Conservation (phyloP, 1,140 invertebrate species). For the Aphelenchoides fujianensis region DNA sequence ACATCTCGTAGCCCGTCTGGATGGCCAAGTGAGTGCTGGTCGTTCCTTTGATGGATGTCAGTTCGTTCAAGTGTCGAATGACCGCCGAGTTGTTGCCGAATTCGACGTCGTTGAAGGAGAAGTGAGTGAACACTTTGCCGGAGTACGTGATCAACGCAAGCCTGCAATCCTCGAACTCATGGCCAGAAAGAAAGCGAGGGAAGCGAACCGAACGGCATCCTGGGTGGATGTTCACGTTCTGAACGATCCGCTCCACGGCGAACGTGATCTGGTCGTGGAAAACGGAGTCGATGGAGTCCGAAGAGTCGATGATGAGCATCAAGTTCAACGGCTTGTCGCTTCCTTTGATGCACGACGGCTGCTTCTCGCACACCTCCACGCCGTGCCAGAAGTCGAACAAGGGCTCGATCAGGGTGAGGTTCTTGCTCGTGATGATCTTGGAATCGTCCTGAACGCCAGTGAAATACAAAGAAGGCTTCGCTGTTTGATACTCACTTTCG, state of each 20-base stretch:
- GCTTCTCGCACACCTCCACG: slow-evolving; percentile 57
- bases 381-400: slow-evolving; percentile 58
- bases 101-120: slow-evolving; percentile 53
- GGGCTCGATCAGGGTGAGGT: slow-evolving; percentile 49
- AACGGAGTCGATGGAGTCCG: slow-evolving; percentile 54
- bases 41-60: slow-evolving; percentile 58
- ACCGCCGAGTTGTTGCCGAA: slow-evolving; percentile 53
- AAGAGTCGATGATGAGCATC: slow-evolving; percentile 56
- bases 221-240: slow-evolving; percentile 59
- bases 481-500: slow-evolving; percentile 41
- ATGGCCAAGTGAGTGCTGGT: slow-evolving; percentile 57
- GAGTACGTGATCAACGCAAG: slow-evolving; percentile 59
- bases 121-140: slow-evolving; percentile 55
- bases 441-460: slow-evolving; percentile 33
- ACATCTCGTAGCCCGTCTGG: slow-evolving; percentile 44
- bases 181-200: slow-evolving; percentile 9
- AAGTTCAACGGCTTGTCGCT: slow-evolving; percentile 59
- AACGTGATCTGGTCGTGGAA: slow-evolving; percentile 59
- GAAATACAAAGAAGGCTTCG: slow-evolving; percentile 16
- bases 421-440: slow-evolving; percentile 62
- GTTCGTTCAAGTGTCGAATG: slow-evolving; percentile 43
- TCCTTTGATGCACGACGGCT: slow-evolving; percentile 53
- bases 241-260: slow-evolving; percentile 51
- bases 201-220: slow-evolving; percentile 56
- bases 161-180: slow-evolving; percentile 27